These are phyloP conservation scores for Serinus canaria DNA, from an alignment of 2,113 vertebrate genomes.

Conservation along the genomic window DNA sequence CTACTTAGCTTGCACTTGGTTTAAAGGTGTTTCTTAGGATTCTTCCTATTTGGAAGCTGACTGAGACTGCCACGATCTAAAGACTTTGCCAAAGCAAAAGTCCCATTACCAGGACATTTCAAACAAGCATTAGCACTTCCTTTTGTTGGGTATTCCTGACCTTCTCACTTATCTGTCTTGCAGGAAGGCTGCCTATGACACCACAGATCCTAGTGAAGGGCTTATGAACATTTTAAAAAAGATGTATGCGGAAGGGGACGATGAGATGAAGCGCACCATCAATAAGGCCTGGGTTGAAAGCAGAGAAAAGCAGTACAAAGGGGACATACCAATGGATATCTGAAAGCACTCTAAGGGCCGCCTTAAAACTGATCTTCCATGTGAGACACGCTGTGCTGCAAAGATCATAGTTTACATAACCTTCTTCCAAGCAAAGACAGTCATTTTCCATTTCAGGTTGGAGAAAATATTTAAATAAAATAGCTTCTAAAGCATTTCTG, in stretches of 20 bases:
- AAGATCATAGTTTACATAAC: constrained; percentile 65
- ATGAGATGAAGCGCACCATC: constrained; percentile 97
- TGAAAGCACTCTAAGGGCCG: constrained; percentile 65
- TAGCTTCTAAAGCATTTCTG: constrained; percentile 52
- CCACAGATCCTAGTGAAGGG: constrained; percentile 89
- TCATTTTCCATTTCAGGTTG: constrained; percentile 66
- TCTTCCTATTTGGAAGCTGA: background rate
- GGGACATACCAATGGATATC: constrained; percentile 81
- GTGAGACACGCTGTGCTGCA: constrained; percentile 60
- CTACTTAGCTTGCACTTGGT: background rate
- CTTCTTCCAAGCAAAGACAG: constrained; percentile 65
- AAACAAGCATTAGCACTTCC: accelerated
- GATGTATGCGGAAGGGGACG: constrained; percentile 94
- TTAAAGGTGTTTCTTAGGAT: background rate
- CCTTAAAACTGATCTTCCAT: constrained; percentile 62
- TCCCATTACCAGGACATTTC: background rate
- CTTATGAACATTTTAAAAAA: constrained; percentile 96
- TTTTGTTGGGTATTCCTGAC: background rate
- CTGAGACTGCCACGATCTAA: background rate
- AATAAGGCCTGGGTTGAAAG: constrained; percentile 98
- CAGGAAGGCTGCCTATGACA: constrained; percentile 88
- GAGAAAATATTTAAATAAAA: constrained; percentile 76
- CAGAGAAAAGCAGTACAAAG: constrained; percentile 91
- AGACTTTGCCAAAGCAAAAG: background rate
- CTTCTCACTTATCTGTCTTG: background rate